Evolutionary conservation across 2,113 vertebrate species (phyloP), one percentile per base, ranked within the genome.

Genomic region (Ailurus styani): DNA sequence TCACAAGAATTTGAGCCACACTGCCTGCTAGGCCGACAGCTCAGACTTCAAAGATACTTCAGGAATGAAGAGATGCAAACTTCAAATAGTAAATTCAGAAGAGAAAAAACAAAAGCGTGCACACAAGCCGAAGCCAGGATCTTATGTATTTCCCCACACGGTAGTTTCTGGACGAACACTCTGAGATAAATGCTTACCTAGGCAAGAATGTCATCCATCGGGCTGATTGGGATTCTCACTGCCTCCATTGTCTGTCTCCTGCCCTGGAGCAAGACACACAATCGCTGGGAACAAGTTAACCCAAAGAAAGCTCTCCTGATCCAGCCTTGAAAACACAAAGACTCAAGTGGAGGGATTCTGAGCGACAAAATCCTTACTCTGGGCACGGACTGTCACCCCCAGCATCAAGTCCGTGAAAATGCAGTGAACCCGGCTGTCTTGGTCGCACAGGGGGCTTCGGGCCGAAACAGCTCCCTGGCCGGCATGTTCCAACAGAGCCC

Each of bases 101-200:
- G 37, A n/a, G 55, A 45, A 18, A n/a, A 78, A 40, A 42, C 27
- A 18, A 68, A 89, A 62, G 42, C 40, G 29, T 3, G 11, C 72
- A 57, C 34, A 50, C 60, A 40, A 0, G 0, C 60, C 31, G 54
- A 87, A 82, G 42, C 64, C 47, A 45, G 0, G 21, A 57, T 60
- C 70, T 34, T 47, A 11, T 12, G 40, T 68, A 75, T 84, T 96
- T 98, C 75, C 90, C 90, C 25, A 0, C 1, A 0, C 1, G 92
- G 97, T 95, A 79, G 89, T 97, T 98, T 98, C 97, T 97, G 98
- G 97, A 97, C 98, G 97, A 98, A 97, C 98, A 98, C 97, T 97
- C 86, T 86, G 50, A 87, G 91, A 97, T 79, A 96, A 98, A 97
- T 55, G 96, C 96, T 85, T 64, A 40, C 57, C 96, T 97, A 91